phyloP scores from a whole-genome alignment of 2,797 vertebrate species.

The Enteromius radiatus region DNA sequence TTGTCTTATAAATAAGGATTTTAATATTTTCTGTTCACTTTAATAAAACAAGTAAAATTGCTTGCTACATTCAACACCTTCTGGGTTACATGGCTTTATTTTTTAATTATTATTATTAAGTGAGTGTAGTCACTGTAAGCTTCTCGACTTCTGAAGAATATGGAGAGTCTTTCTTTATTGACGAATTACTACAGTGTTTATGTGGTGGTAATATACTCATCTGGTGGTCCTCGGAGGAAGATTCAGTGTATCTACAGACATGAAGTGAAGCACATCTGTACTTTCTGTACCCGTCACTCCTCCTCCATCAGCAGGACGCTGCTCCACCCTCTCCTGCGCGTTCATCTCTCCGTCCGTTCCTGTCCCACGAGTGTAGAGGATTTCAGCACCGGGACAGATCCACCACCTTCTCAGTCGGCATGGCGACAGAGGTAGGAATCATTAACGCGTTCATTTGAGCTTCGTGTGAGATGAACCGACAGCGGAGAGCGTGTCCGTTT shows the following conservation, averaged over 20 bases:
- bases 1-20: background rate
- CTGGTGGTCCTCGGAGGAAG: background rate
- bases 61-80: background rate
- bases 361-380: constrained; percentile 68
- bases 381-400: constrained; percentile 72
- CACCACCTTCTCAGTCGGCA: constrained; percentile 69
- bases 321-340: constrained; percentile 56
- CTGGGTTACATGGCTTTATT: background rate
- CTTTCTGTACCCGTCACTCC: constrained; percentile 40
- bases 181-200: background rate
- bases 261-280: constrained; percentile 45
- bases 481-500: background rate
- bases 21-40: background rate
- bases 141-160: background rate
- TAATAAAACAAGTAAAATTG: background rate
- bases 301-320: constrained; percentile 46
- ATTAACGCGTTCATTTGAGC: constrained; percentile 1
- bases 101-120: background rate
- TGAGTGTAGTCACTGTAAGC: no score
- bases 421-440: constrained; percentile 82
- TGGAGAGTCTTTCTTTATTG: background rate
- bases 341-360: constrained; percentile 52
- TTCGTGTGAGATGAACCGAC: background rate
- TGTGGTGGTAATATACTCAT: background rate
- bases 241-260: background rate